Base-by-base conservation (phyloP, 37 sponge, comb jelly and placozoan species). In the Beroe ovata region DNA sequence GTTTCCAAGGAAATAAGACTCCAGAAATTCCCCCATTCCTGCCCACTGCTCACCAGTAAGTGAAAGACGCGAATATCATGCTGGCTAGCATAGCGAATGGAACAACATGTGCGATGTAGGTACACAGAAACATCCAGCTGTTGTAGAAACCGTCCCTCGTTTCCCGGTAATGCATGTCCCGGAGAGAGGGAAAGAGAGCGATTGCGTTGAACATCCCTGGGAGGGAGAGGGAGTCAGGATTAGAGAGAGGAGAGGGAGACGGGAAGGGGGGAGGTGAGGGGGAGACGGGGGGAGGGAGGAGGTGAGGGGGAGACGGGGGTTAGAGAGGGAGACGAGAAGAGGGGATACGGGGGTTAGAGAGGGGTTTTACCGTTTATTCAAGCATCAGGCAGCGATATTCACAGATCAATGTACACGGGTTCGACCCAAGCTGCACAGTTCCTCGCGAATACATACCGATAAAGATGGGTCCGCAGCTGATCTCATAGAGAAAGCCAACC, bases 121-220 rank as follows among this genome's bases (percentile, higher is more conserved):
- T 77, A 39, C 42, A 42, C 23, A 77, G 84, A 26, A 77, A 77
- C 84, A 77, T 77, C 84, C 84, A 77, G 23, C 84, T 77, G 54
- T 42, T 39, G 54, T 77, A 77, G 84, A 77, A 77, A 16, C 84
- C 84, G 21, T 77, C 84, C 35, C 84, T 33, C 8, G 54, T 36
- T 36, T 77, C 84, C 54, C 84, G 21, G 84, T 77, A 77, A 35
- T 77, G 54, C 84, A 77, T 77, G 47, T 77, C 84, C 38, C 84
- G n/a, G 54, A 77, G 26, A 3, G 84, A 21, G 20, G 84, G 84
- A 54, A 77, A 77, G 36, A 77, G 84, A 26, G 84, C 84, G 42
- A 77, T 77, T 3, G 84, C 84, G 54, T 77, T 77, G 41, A 77
- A 77, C 84, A 77, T 77, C 23, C 84, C 84, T 77, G 84, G 47